Conservation (phyloP, 2,113 vertebrate genomes). For the Labeo rohita region DNA sequence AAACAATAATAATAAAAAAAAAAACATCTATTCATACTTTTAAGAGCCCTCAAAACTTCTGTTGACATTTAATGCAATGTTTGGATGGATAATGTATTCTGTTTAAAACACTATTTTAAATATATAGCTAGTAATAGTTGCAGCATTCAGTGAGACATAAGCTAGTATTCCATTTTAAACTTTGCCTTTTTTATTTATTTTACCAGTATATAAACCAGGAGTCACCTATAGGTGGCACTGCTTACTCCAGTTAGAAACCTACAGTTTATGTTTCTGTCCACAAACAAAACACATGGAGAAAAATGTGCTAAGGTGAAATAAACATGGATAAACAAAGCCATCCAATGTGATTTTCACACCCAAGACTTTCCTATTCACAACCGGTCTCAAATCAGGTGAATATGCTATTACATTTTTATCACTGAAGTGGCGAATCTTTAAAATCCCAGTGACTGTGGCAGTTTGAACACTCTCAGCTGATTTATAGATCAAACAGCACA, state of each 20-base stretch:
- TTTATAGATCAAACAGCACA: slow-evolving; percentile 70
- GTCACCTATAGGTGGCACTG: slow-evolving; percentile 45
- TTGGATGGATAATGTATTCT: not conserved
- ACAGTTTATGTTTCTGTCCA: not conserved
- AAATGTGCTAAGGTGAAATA: not conserved
- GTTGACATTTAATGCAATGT: not conserved
- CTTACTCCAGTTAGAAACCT: slow-evolving; percentile 31
- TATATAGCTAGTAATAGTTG: not conserved
- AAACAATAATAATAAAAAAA: no score
- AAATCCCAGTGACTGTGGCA: slow-evolving; percentile 44
- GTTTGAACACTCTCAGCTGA: slow-evolving; percentile 61
- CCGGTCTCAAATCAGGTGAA: slow-evolving; percentile 41
- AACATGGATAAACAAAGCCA: not conserved
- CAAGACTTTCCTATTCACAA: slow-evolving; percentile 50
- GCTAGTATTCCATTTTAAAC: not conserved
- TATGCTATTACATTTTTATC: slow-evolving; percentile 51
- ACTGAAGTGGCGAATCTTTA: slow-evolving; percentile 57
- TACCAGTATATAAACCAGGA: not conserved
- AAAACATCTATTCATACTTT: not conserved
- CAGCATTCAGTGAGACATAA: not conserved
- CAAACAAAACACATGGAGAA: not conserved
- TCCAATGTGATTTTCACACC: not conserved
- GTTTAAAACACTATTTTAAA: not conserved
- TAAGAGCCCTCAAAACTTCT: not conserved
- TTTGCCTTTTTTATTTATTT: not conserved